phyloP scores from a whole-genome alignment of 1,140 invertebrate genomes.

The Drosophila rhopaloa region DNA sequence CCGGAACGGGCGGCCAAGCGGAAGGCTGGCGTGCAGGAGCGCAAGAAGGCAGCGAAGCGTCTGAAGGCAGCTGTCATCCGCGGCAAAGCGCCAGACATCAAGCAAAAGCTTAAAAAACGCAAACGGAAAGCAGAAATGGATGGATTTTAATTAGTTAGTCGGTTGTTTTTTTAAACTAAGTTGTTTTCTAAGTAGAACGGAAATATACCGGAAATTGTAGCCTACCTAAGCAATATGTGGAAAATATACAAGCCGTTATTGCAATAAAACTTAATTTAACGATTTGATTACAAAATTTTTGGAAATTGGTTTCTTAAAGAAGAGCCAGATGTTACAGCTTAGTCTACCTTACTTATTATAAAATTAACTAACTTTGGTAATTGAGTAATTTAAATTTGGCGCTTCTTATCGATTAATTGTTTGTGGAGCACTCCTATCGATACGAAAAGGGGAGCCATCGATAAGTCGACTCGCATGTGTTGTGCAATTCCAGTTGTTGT shows the following conservation, averaged over 20 bases:
- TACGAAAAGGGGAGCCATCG: background rate
- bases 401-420: background rate
- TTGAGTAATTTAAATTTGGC: background rate
- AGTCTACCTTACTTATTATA: too few relatives aligned
- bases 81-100: constrained; percentile 71
- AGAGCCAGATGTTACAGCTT: too few relatives aligned
- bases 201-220: background rate
- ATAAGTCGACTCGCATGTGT: constrained; percentile 17
- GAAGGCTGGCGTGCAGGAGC: constrained; percentile 83
- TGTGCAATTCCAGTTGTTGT: constrained; percentile 34
- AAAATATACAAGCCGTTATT: background rate
- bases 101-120: constrained; percentile 78
- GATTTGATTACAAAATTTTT: too few relatives aligned
- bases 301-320: too few relatives aligned
- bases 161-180: constrained; percentile 1
- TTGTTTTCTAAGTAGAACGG: constrained; percentile 10
- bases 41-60: constrained; percentile 78
- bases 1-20: constrained; percentile 90
- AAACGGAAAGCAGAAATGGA: constrained; percentile 74
- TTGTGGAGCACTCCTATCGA: background rate
- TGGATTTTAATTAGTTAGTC: constrained; percentile 42
- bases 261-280: background rate
- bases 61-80: constrained; percentile 74
- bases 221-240: background rate
- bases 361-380: too few relatives aligned